Percentiles rank a stretch among this genome's conserved stretches.
Conservation (phyloP, 2,797 vertebrate genomes). For the Eulemur mongoz region DNA sequence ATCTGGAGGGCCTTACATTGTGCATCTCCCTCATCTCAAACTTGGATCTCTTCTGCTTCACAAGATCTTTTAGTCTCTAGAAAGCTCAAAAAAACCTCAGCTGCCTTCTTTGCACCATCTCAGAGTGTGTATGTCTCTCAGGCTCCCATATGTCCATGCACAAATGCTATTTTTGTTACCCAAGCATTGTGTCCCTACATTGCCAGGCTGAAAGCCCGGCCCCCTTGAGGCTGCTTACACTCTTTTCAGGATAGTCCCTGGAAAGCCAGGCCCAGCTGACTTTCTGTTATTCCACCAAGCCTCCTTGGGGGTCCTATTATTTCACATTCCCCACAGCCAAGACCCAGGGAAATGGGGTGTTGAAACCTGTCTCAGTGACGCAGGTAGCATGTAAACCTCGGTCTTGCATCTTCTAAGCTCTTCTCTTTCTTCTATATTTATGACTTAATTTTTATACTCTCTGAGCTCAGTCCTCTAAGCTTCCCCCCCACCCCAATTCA, state of each 20-base stretch:
- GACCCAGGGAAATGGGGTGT: background rate
- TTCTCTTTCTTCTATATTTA: background rate
- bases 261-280: slow-evolving; percentile 26
- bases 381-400: background rate
- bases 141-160: background rate
- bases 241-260: slow-evolving; percentile 53
- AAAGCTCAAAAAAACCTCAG: background rate
- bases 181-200: background rate
- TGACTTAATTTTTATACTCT: slow-evolving; percentile 14
- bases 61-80: background rate
- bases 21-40: background rate
- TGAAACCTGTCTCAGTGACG: background rate
- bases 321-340: background rate
- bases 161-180: background rate
- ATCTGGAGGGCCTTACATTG: background rate
- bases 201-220: background rate
- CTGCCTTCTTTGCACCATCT: background rate
- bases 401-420: background rate
- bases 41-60: background rate
- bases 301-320: slow-evolving; percentile 39
- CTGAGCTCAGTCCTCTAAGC: background rate
- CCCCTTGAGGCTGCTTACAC: background rate
- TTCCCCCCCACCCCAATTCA: background rate
- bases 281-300: slow-evolving; percentile 32
- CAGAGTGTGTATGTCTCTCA: background rate